Evolutionary conservation across 2,797 vertebrate species (phyloP).

Genomic region (Enteromius anoplus): DNA sequence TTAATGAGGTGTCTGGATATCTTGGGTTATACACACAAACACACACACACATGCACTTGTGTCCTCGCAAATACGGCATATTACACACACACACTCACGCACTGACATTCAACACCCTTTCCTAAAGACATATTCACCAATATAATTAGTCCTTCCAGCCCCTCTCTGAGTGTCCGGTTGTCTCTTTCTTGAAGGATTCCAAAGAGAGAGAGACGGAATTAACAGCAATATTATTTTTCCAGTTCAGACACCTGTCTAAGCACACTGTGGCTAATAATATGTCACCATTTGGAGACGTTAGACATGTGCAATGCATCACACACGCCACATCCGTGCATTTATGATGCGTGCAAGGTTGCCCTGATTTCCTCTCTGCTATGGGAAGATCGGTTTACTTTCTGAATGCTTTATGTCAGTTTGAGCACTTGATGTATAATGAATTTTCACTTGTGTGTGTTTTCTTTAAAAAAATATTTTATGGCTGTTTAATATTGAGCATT

Average conservation of each 20-base stretch:
- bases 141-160: constrained; percentile 27
- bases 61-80: constrained; percentile 36
- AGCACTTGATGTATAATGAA: constrained; percentile 79
- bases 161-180: not conserved
- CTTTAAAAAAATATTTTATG: constrained; percentile 74
- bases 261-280: constrained; percentile 51
- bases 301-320: constrained; percentile 35
- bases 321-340: constrained; percentile 59
- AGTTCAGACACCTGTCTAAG: constrained; percentile 41
- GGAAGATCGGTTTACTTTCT: constrained; percentile 75
- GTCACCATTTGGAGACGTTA: constrained; percentile 25
- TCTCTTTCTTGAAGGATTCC: constrained; percentile 7
- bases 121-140: constrained; percentile 26
- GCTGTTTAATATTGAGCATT: constrained; percentile 77
- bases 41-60: constrained; percentile 44
- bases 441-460: constrained; percentile 70
- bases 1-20: constrained; percentile 75
- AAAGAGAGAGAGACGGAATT: constrained; percentile 52
- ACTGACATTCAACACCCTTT: constrained; percentile 38
- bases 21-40: constrained; percentile 41
- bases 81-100: constrained; percentile 17
- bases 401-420: constrained; percentile 76
- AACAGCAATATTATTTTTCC: constrained; percentile 54
- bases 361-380: constrained; percentile 70
- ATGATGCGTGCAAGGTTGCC: constrained; percentile 50